phyloP scores from a whole-genome alignment of 2,113 vertebrate species.

The Bos javanicus region DNA sequence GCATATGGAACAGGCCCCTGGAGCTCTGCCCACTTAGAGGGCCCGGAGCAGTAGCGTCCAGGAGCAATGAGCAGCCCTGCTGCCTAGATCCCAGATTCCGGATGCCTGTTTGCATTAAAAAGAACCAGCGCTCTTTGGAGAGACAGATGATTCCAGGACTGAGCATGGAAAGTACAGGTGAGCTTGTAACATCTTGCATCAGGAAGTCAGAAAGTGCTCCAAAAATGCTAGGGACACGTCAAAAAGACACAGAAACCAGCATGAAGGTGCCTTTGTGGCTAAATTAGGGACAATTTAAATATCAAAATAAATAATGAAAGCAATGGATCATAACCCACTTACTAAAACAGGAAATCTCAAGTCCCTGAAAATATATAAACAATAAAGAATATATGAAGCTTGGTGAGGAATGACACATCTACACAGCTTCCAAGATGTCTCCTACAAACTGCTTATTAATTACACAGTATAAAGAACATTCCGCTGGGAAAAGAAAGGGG shows the following conservation, averaged over 20 bases:
- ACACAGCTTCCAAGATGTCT: not conserved
- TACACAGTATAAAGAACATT: not conserved
- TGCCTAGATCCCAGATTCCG: not conserved
- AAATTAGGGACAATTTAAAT: not conserved
- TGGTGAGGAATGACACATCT: not conserved
- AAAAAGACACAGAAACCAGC: not conserved
- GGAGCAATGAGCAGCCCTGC: fast-evolving
- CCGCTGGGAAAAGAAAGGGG: not conserved
- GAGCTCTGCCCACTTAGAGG: too few relatives aligned
- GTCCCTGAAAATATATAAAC: not conserved
- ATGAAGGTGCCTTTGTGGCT: not conserved
- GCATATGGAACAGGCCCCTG: not conserved
- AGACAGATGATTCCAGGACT: not conserved
- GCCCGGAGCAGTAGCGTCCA: fast-evolving
- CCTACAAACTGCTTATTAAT: not conserved
- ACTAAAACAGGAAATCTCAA: not conserved
- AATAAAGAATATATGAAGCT: not conserved
- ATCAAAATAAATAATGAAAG: not conserved
- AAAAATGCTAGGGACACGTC: not conserved
- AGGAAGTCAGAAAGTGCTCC: not conserved
- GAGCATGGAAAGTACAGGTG: too few relatives aligned
- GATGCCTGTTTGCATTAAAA: not conserved
- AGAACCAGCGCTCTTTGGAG: not conserved
- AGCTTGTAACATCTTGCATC: not conserved
- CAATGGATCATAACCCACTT: not conserved